Evolutionary conservation across 2,888 invertebrate genomes (phyloP).

Genomic region (Micropterix aruncella): DNA sequence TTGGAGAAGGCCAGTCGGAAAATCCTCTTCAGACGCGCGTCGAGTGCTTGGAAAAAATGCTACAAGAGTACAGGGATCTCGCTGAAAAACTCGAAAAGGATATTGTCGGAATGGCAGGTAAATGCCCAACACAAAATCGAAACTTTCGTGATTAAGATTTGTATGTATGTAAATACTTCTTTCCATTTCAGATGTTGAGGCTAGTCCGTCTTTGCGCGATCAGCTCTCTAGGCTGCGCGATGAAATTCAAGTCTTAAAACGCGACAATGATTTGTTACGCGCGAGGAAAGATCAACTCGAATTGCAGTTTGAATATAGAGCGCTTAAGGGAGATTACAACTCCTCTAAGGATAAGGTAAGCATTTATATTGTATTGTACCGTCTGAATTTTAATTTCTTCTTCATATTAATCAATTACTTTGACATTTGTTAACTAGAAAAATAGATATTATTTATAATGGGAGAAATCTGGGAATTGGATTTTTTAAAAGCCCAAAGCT

Average conservation of each 20-base stretch:
- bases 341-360: slow-evolving; percentile 7
- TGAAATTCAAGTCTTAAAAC: slow-evolving; percentile 37
- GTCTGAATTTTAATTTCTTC: no score
- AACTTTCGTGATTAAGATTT: no score
- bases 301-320: slow-evolving; percentile 45
- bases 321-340: slow-evolving; percentile 7
- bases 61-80: slow-evolving; percentile 62
- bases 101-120: slow-evolving; percentile 15
- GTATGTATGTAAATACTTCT: no score
- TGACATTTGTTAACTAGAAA: no score
- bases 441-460: no score
- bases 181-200: neutral
- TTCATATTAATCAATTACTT: no score
- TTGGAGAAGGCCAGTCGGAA: slow-evolving; percentile 23
- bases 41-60: slow-evolving; percentile 55
- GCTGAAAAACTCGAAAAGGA: slow-evolving; percentile 51
- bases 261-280: slow-evolving; percentile 34
- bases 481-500: no score
- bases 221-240: slow-evolving; percentile 43
- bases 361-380: no score
- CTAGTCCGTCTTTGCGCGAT: slow-evolving; percentile 21
- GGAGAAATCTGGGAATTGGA: no score
- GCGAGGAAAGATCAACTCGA: slow-evolving; percentile 48
- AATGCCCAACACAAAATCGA: no score
- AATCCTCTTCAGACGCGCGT: slow-evolving; percentile 46